Percentiles rank a stretch among this genome's conserved stretches.
Conservation (phyloP, 2,797 vertebrate species). For the Coccyzus lansbergi region DNA sequence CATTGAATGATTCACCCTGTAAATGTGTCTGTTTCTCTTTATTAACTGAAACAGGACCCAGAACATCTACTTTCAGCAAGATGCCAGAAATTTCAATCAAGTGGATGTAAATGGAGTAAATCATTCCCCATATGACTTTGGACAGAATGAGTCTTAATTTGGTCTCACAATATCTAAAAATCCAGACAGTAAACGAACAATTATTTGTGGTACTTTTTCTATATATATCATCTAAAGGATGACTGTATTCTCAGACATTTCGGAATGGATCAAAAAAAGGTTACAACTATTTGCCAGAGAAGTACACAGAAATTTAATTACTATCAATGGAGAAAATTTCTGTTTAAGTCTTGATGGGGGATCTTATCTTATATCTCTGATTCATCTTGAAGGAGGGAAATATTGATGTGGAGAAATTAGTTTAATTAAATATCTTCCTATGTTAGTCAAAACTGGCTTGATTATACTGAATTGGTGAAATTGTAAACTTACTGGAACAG, state of each 20-base stretch:
- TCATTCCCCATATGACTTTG: not conserved
- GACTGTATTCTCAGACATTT: not conserved
- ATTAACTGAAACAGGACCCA: not conserved
- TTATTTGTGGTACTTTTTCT: not conserved
- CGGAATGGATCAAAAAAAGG: not conserved
- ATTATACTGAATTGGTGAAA: not conserved
- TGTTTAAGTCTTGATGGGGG: rapidly evolving
- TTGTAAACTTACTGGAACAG: not conserved
- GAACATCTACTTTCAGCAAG: not conserved
- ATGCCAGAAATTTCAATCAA: not conserved
- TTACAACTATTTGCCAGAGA: not conserved
- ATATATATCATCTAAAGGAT: not conserved
- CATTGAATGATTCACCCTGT: not conserved
- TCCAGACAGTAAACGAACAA: not conserved
- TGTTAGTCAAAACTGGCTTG: not conserved
- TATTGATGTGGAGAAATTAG: not conserved
- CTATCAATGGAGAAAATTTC: not conserved
- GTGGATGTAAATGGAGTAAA: not conserved
- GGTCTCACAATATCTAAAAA: not conserved
- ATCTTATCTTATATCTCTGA: not conserved
- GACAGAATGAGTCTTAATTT: not conserved
- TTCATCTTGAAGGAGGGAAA: not conserved
- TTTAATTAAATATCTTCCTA: not conserved
- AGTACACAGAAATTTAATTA: not conserved
- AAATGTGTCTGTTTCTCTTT: not conserved